phyloP scores from a whole-genome alignment of 2,888 invertebrate species.

The Sympetrum striolatum region DNA sequence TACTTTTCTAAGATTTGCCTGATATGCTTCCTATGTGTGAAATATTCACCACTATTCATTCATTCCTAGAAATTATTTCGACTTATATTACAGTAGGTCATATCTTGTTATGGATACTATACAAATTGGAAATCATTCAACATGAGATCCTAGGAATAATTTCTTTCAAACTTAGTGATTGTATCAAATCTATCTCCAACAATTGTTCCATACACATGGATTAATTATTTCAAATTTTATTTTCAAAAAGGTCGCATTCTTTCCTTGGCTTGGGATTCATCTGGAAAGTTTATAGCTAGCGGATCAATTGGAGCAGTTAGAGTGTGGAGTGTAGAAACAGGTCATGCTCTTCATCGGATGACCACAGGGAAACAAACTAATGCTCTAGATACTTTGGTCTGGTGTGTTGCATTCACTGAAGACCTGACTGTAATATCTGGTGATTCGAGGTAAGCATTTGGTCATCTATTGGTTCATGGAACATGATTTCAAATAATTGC shows the following conservation, averaged over 20 bases:
- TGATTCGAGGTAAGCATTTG: conserved; percentile 67
- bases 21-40: too few relatives aligned
- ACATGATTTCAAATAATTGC: background rate
- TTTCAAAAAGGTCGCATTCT: conserved; percentile 70
- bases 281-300: conserved; percentile 75
- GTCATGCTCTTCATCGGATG: conserved; percentile 85
- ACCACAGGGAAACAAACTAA: conserved; percentile 70
- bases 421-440: conserved; percentile 87
- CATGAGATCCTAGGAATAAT: too few relatives aligned
- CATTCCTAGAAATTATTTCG: too few relatives aligned
- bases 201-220: too few relatives aligned
- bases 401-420: conserved; percentile 81
- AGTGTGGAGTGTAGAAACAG: conserved; percentile 84
- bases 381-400: conserved; percentile 78
- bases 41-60: too few relatives aligned
- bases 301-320: conserved; percentile 84
- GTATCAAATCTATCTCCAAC: too few relatives aligned
- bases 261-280: conserved; percentile 82
- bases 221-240: too few relatives aligned
- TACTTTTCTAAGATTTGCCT: too few relatives aligned
- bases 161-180: too few relatives aligned
- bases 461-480: background rate
- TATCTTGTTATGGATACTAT: too few relatives aligned
- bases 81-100: too few relatives aligned
- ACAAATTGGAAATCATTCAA: too few relatives aligned